Base-by-base conservation (phyloP, 2,797 vertebrate genomes). In the Pseudocheirus occidentalis region DNA sequence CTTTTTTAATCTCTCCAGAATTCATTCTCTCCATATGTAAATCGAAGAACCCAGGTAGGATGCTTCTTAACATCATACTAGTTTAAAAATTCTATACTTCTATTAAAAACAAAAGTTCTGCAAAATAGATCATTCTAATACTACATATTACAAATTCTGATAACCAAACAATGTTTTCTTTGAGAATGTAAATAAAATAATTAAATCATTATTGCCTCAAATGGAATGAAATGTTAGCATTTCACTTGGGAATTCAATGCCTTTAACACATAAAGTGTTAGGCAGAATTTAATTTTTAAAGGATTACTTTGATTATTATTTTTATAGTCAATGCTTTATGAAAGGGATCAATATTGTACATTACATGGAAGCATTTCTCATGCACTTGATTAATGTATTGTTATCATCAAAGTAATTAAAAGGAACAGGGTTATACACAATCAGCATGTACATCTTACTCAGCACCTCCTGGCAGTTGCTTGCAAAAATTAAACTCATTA, bases 401-500 rank as follows among this genome's bases (percentile, higher is more conserved):
- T 98, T 98, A 98, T 97, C 97, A 94, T 98, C 96, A 46, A 95
- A 97, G 97, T 98, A 98, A 99, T 99, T 98, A 98, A 98, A 98
- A 98, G 96, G 97, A 98, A 93, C 34, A 0, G 97, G 91, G 95
- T 97, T 98, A 96, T 91, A 97, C 94, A 98, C 97, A 98, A 97
- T 98, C 98, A 95, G 97, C 92, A 54, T 93, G 97, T 97, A 98
- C 95, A 97, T 98, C 98, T 98, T 98, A 98, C 98, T 98, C 98
- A 98, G 98, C 98, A 98, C 66, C 97, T 98, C 97, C 98, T 98
- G 97, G 98, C 98, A 98, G 97, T 97, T 98, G 98, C 97, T 97
- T 97, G 96, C 96, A 98, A 98, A 99, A 98, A 98, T 98, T 98
- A 98, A 98, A 98, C 97, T 97, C 98, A 98, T 98, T 98, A 98